Evolutionary conservation across 1,140 invertebrate species (phyloP).

Genomic region (Venturia canescens): DNA sequence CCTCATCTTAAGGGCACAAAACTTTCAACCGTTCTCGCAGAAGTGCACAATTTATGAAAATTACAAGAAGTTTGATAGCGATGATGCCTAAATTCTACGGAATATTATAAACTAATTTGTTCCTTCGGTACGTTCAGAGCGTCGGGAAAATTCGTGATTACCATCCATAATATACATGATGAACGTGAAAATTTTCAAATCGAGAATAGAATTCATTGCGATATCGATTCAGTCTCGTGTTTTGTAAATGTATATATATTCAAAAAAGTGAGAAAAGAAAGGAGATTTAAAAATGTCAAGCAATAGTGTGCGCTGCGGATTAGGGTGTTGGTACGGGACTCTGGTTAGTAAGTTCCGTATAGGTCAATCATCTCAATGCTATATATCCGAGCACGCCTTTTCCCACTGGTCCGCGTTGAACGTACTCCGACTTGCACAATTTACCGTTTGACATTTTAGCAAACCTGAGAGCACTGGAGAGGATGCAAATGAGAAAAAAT

Average conservation of each 20-base stretch:
- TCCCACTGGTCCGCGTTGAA: slow-evolving; percentile 52
- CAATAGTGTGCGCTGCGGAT: background rate
- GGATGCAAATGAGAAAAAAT: background rate
- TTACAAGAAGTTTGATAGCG: too few species aligned
- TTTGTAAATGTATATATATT: slow-evolving; percentile 48
- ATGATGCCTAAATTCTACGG: too few species aligned
- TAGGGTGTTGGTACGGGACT: background rate
- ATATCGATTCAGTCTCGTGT: slow-evolving; percentile 43
- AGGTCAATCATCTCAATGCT: slow-evolving; percentile 61
- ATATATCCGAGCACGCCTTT: slow-evolving; percentile 64
- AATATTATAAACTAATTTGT: too few species aligned
- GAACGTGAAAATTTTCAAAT: background rate
- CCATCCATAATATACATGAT: background rate
- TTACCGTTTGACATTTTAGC: background rate
- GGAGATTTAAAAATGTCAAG: background rate
- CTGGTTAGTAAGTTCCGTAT: slow-evolving; percentile 55
- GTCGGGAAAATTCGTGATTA: background rate
- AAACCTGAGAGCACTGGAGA: background rate
- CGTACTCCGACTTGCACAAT: slow-evolving; percentile 32
- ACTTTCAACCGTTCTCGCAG: too few species aligned
- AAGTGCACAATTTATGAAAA: too few species aligned
- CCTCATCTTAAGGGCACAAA: too few species aligned
- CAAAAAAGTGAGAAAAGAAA: slow-evolving; percentile 31
- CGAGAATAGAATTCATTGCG: slow-evolving; percentile 58
- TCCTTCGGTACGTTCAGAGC: background rate